Evolutionary conservation across 2,797 vertebrate species (phyloP).

Genomic region (Epinephelus coioides): DNA sequence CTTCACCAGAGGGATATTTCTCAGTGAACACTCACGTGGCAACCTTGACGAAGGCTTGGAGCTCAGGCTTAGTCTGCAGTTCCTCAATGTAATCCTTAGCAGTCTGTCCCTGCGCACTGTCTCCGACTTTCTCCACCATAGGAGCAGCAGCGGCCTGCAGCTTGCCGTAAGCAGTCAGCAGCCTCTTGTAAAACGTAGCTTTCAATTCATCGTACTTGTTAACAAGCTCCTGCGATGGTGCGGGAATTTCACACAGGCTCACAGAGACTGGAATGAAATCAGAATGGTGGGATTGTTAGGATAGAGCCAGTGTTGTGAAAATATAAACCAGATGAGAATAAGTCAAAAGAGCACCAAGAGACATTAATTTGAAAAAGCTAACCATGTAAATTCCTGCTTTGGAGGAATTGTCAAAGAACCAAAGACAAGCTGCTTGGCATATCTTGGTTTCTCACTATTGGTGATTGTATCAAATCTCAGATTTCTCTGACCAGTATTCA

Average conservation of each 20-base stretch:
- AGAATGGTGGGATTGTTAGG: neutral
- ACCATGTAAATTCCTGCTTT: neutral
- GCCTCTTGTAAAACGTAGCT: slow-evolving; percentile 64
- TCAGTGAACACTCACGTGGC: slow-evolving; percentile 65
- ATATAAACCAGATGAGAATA: neutral
- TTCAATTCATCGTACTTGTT: slow-evolving; percentile 73
- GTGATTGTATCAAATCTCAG: neutral
- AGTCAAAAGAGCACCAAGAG: neutral
- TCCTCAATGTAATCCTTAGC: neutral
- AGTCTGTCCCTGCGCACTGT: rapidly evolving
- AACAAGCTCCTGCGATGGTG: slow-evolving; percentile 78
- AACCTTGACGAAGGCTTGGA: slow-evolving; percentile 55
- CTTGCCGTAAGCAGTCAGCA: slow-evolving; percentile 50
- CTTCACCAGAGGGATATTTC: neutral
- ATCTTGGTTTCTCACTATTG: neutral
- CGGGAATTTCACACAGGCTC: slow-evolving; percentile 69
- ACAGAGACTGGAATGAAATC: slow-evolving; percentile 77
- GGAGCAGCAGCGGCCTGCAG: neutral
- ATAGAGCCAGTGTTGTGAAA: neutral
- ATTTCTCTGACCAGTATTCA: neutral
- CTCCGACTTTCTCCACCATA: rapidly evolving
- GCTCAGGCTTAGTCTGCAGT: slow-evolving; percentile 32
- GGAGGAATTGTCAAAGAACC: neutral
- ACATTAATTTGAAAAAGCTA: neutral
- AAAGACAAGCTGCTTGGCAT: slow-evolving; percentile 4